Evolutionary conservation across 2,888 invertebrate genomes (phyloP).

Genomic region (Drosophila colorata): DNA sequence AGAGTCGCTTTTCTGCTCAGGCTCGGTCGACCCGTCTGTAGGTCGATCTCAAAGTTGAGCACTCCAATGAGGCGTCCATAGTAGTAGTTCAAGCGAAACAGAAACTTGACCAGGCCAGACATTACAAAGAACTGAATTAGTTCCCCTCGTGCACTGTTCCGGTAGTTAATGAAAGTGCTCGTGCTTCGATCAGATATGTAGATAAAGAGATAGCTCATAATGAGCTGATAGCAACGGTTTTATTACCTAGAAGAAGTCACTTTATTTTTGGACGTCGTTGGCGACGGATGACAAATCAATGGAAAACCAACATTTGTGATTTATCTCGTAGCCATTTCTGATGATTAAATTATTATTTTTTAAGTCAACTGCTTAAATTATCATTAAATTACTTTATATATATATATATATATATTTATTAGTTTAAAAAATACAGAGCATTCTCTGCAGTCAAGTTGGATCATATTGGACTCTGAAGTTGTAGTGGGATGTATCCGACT

Average conservation of each 20-base stretch:
- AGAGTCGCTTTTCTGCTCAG: constrained; percentile 28
- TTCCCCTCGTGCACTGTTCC: neutral
- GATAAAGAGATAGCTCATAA: constrained; percentile 28
- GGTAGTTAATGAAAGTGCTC: constrained; percentile 11
- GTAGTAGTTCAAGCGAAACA: constrained; percentile 23
- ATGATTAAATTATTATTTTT: no score
- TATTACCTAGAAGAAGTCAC: neutral
- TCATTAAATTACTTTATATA: no score
- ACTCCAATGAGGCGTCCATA: constrained; percentile 43
- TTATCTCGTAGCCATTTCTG: no score
- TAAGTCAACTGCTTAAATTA: no score
- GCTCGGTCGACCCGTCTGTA: constrained; percentile 12
- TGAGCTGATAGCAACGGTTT: constrained; percentile 12
- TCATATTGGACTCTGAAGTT: no score
- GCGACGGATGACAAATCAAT: neutral
- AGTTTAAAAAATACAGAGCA: no score
- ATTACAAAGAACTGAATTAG: constrained; percentile 30
- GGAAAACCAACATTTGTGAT: no score
- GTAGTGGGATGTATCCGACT: no score
- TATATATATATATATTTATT: no score
- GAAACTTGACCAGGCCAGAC: constrained; percentile 22
- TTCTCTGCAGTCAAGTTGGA: no score
- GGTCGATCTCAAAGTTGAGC: constrained; percentile 47
- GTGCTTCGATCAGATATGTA: constrained; percentile 13
- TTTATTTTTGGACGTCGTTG: neutral